Conservation (phyloP, 1,140 invertebrate genomes). For the Drosophila kurseongensis region DNA sequence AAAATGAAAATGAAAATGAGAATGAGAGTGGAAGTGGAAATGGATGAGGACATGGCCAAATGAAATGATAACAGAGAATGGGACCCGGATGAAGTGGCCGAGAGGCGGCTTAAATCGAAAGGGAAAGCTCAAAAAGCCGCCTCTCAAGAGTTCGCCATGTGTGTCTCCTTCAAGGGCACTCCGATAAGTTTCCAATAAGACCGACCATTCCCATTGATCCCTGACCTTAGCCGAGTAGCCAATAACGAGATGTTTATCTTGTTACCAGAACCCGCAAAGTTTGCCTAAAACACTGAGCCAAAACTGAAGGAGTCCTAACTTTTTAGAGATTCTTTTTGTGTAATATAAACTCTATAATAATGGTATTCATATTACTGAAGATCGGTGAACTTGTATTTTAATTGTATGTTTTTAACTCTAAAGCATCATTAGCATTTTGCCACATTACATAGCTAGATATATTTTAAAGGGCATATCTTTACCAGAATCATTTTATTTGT, state of each 20-base stretch:
- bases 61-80: slow-evolving; percentile 52
- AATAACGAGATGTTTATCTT: slow-evolving; percentile 45
- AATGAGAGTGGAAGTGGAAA: slow-evolving; percentile 40
- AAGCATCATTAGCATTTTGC: too few species aligned
- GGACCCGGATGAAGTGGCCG: slow-evolving; percentile 45
- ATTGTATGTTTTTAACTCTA: too few species aligned
- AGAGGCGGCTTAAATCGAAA: slow-evolving; percentile 53
- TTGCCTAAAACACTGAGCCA: slow-evolving; percentile 2
- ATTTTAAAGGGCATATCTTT: too few species aligned
- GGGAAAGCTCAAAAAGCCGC: slow-evolving; percentile 32
- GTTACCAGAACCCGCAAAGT: slow-evolving; percentile 31
- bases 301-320: too few species aligned
- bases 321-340: too few species aligned
- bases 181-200: slow-evolving; percentile 34
- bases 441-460: too few species aligned
- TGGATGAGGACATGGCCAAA: slow-evolving; percentile 43
- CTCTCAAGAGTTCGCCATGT: slow-evolving; percentile 32
- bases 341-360: too few species aligned
- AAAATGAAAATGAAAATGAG: slow-evolving; percentile 36
- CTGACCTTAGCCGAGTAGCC: slow-evolving; percentile 32
- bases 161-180: slow-evolving; percentile 8
- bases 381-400: too few species aligned
- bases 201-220: slow-evolving; percentile 31
- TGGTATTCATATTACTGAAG: too few species aligned
- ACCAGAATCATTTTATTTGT: too few species aligned